Evolutionary conservation across 2,797 vertebrate species (phyloP).

Genomic region (Morus bassanus): DNA sequence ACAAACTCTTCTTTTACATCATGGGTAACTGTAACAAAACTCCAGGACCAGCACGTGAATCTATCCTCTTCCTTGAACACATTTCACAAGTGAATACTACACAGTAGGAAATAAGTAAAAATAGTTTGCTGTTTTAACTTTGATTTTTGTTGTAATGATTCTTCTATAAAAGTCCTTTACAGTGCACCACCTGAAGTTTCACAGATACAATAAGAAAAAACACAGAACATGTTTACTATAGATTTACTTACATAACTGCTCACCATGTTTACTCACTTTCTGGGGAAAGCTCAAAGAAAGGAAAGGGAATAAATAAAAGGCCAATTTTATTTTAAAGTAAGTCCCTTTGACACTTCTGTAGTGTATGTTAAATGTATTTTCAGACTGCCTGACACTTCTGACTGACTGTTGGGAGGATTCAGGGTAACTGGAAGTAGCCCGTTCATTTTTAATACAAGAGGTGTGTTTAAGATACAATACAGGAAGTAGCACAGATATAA

Average conservation of each 20-base stretch:
- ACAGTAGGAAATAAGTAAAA: not conserved
- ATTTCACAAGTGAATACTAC: not conserved
- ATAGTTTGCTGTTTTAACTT: not conserved
- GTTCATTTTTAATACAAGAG: not conserved
- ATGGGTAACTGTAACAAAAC: not conserved
- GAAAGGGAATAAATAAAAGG: not conserved
- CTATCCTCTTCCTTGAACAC: not conserved
- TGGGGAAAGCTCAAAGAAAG: not conserved
- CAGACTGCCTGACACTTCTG: not conserved
- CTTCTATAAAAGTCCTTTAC: not conserved
- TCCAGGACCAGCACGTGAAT: not conserved
- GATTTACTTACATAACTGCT: not conserved
- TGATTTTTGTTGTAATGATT: not conserved
- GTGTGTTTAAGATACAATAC: not conserved
- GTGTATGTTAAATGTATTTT: not conserved
- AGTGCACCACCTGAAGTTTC: not conserved
- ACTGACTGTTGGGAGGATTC: not conserved
- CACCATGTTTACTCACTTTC: not conserved
- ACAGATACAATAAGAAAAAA: not conserved
- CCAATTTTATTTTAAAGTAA: not conserved
- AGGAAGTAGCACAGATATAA: not conserved
- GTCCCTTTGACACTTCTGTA: not conserved
- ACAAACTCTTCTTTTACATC: not conserved
- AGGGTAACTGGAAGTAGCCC: not conserved
- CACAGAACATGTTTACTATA: not conserved